Evolutionary conservation across 92 coral and sea anemone genomes (phyloP), one percentile per base, ranked within the genome.

Genomic region (Epizoanthus ramosus): DNA sequence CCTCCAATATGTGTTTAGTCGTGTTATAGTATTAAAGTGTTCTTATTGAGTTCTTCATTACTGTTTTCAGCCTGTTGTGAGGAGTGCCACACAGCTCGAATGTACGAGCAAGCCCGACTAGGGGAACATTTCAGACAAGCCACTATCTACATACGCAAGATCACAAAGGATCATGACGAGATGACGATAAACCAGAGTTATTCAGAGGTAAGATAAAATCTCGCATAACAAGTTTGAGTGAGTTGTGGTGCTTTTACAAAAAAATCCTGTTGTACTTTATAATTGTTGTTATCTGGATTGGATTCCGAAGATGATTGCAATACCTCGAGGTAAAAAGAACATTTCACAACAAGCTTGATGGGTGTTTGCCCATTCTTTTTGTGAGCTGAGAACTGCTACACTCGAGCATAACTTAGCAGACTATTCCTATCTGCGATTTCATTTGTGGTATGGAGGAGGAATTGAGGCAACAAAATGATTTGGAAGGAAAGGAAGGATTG

Each of bases 91-190:
- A 81, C 81, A 43, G 93, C 99, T 25, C 94, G 93, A 69, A 88
- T 96, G 90, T 88, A 83, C 21, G 94, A 89, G 68, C 87, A 90
- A 70, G 94, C 90, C 39, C 89, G 89, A 39, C 90, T 89, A 79
- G 87, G 88, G 65, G 98, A 90, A 71, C 71, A 88, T 64, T 96
- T 92, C 79, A 88, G 95, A 68, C 79, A 80, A 66, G 99, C 98
- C 33, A 92, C 92, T 10, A 92, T 96, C 41, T 96, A 84, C 74
- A 90, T 96, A 39, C 98, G 99, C 23, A 96, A 92, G 80, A 86
- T 96, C 25, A 94, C 99, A n/a, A 90, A 92, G 31, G 98, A 94
- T 50, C 99, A 96, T 80, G 92, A 79, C 19, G 87, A 87, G 21
- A 86, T 90, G 64, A 94, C 90, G 25, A 71, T 96, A 33, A 90